These are phyloP conservation scores for Eulemur albifrons DNA, from an alignment of 2,797 vertebrate species.

Conservation along the genomic window DNA sequence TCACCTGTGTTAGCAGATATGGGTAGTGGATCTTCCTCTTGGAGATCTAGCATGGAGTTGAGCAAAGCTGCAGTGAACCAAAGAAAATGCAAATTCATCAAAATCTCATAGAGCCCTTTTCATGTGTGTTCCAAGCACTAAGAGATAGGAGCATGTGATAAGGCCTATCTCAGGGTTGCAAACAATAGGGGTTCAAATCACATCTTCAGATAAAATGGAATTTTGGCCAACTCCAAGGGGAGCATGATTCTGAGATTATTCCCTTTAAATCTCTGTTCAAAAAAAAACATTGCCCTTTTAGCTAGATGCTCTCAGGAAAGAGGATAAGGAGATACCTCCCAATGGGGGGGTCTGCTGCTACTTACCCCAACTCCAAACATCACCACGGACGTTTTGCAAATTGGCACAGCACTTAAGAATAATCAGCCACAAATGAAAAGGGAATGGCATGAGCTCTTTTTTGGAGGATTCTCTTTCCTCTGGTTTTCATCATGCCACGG, in stretches of 20 bases:
- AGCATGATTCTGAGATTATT: not conserved
- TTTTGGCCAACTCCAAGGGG: not conserved
- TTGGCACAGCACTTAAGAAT: not conserved
- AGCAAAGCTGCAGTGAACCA: not conserved
- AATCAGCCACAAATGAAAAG: not conserved
- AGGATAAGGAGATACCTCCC: not conserved
- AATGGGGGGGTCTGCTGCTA: not conserved
- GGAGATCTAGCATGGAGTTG: not conserved
- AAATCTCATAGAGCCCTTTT: not conserved
- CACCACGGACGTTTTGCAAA: not conserved
- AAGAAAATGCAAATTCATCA: not conserved
- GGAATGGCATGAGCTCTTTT: not conserved
- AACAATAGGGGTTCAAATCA: not conserved
- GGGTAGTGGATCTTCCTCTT: not conserved
- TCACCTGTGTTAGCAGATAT: not conserved
- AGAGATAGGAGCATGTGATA: not conserved
- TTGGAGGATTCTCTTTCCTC: not conserved
- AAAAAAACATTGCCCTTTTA: not conserved
- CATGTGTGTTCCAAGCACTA: not conserved
- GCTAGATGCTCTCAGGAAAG: not conserved
- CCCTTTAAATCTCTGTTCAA: not conserved
- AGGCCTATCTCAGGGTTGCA: not conserved
- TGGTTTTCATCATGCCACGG: not conserved
- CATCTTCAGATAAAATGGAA: not conserved
- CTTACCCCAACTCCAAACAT: not conserved